phyloP scores from a whole-genome alignment of 2,797 vertebrate species.

The Microcaecilia unicolor region DNA sequence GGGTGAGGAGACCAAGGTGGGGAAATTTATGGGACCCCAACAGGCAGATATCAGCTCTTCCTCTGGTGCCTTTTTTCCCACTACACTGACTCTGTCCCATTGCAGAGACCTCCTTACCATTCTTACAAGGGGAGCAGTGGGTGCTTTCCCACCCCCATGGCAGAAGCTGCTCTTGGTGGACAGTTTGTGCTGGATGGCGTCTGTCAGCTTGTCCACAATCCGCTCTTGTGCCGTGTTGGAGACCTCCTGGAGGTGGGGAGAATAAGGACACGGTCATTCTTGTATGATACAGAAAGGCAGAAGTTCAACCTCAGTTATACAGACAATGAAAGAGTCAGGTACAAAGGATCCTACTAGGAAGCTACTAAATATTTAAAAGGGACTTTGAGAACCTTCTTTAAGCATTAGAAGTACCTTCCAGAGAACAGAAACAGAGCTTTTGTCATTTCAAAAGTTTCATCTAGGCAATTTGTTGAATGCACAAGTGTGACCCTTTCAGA shows the following conservation, averaged over 20 bases:
- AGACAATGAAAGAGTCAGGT: no score
- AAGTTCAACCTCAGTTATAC: no score
- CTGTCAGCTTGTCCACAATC: constrained; percentile 54
- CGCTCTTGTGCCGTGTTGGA: constrained; percentile 38
- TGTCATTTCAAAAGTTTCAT: no score
- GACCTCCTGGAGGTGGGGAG: constrained; percentile 37
- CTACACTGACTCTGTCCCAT: not conserved
- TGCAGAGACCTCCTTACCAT: not conserved
- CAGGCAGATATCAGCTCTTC: not conserved
- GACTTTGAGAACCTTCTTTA: no score
- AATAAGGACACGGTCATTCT: not conserved
- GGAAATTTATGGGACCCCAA: constrained; percentile 4
- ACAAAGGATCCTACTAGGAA: no score
- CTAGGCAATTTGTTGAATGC: no score
- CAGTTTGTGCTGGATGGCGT: constrained; percentile 47
- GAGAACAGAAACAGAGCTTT: no score
- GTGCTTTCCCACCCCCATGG: not conserved
- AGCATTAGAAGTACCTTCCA: no score
- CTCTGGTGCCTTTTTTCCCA: no score
- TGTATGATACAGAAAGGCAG: no score
- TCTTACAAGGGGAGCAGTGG: constrained; percentile 18
- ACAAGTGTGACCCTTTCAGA: no score
- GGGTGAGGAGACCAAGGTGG: not conserved
- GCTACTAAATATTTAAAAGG: no score
- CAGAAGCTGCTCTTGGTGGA: constrained; percentile 6